These are phyloP conservation scores for Sakesphorus luctuosus DNA, from an alignment of 2,113 vertebrate species.

Conservation along the genomic window DNA sequence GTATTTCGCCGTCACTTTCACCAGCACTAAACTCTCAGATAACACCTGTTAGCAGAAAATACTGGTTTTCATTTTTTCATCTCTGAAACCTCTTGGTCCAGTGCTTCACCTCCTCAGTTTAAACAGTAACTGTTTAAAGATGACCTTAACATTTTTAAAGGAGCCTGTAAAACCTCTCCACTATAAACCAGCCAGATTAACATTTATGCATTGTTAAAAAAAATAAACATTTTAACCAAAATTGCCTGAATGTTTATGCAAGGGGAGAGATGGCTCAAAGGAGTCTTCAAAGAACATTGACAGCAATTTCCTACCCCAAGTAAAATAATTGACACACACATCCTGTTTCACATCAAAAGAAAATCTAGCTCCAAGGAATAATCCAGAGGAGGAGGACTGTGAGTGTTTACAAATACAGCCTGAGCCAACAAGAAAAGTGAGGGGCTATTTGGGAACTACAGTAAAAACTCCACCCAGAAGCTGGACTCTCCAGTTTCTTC, in stretches of 20 bases:
- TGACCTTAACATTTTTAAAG: slow-evolving; percentile 31
- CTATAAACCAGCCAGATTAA: slow-evolving; percentile 40
- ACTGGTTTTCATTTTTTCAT: background rate
- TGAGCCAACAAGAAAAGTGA: background rate
- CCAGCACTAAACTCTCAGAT: background rate
- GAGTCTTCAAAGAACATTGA: slow-evolving; percentile 46
- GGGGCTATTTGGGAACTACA: background rate
- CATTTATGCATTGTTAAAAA: slow-evolving; percentile 29
- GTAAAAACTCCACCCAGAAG: background rate
- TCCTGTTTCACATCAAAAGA: slow-evolving; percentile 65
- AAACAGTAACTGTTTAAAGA: slow-evolving; percentile 41
- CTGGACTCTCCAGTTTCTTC: background rate
- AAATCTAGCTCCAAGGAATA: slow-evolving; percentile 44
- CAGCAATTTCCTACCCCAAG: slow-evolving; percentile 27
- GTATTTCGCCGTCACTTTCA: background rate
- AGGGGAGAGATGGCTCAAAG: slow-evolving; percentile 11
- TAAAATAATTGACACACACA: slow-evolving; percentile 56
- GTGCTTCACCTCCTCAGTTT: background rate
- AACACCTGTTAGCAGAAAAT: slow-evolving; percentile 26
- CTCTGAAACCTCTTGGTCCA: background rate
- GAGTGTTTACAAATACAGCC: slow-evolving; percentile 51
- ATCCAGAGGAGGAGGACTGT: background rate
- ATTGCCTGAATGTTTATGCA: slow-evolving; percentile 45
- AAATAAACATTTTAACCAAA: slow-evolving; percentile 62
- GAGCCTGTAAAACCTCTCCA: slow-evolving; percentile 28